Evolutionary conservation across 1,140 invertebrate genomes (phyloP).

Genomic region (Caligus rogercresseyi): DNA sequence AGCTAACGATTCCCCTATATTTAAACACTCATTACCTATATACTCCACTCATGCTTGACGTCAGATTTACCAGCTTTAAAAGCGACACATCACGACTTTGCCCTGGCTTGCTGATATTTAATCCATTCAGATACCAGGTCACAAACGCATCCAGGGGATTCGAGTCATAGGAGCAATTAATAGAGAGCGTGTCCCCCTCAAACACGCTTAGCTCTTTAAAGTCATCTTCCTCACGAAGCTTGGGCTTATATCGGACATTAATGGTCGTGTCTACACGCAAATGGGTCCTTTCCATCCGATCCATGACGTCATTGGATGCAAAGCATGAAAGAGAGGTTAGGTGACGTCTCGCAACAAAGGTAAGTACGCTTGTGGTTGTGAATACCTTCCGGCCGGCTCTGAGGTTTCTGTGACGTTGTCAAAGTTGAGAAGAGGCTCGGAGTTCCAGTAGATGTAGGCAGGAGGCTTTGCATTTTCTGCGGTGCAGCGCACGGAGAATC

Average conservation of each 20-base stretch:
- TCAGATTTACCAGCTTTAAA: not conserved
- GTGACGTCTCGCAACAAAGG: not conserved
- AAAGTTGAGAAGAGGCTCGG: conserved; percentile 30
- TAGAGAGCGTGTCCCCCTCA: conserved; percentile 1
- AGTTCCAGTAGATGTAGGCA: conserved; percentile 64
- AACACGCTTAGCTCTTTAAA: not conserved
- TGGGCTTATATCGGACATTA: conserved; percentile 10
- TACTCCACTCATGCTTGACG: not conserved
- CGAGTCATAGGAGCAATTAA: not conserved
- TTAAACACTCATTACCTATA: not conserved
- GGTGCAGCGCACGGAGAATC: conserved; percentile 52
- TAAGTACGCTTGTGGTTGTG: not conserved
- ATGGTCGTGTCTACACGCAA: conserved; percentile 7
- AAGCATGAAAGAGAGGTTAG: conserved; percentile 10
- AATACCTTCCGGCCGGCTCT: not conserved
- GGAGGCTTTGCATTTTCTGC: conserved; percentile 56
- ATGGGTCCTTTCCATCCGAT: conserved; percentile 3
- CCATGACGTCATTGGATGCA: conserved; percentile 5
- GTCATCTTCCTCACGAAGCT: not conserved
- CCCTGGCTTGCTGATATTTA: not conserved
- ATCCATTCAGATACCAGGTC: not conserved
- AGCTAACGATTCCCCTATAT: too few species aligned
- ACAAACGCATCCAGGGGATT: conserved; percentile 6
- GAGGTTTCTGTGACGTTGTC: conserved; percentile 6
- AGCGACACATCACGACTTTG: not conserved